Evolutionary conservation across 2,888 invertebrate species (phyloP).

Genomic region (Diachrysia chrysitis): DNA sequence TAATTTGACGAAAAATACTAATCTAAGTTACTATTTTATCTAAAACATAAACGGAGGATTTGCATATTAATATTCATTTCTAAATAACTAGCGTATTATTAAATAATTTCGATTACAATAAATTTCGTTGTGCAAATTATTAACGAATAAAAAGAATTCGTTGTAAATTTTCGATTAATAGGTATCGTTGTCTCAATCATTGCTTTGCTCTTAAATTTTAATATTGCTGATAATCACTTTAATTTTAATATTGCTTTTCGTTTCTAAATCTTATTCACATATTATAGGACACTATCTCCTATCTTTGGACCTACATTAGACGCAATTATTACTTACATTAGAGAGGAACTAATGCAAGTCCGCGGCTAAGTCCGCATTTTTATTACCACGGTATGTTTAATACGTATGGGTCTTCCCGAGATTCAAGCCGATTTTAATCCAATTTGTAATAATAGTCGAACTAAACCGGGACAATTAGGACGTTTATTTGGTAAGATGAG

Average conservation of each 20-base stretch:
- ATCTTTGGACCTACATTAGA: constrained; percentile 49
- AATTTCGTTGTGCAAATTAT: constrained; percentile 74
- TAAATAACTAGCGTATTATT: constrained; percentile 52
- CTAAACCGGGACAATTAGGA: not conserved
- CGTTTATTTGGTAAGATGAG: not conserved
- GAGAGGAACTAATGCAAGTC: not conserved
- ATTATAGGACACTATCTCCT: constrained; percentile 26
- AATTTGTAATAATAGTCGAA: not conserved
- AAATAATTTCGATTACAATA: constrained; percentile 54
- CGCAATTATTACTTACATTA: constrained; percentile 39
- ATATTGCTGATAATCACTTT: constrained; percentile 61
- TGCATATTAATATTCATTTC: constrained; percentile 43
- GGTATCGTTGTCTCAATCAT: constrained; percentile 71
- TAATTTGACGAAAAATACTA: constrained; percentile 35
- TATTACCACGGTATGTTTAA: not conserved
- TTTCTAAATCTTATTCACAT: constrained; percentile 47
- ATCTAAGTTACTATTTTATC: constrained; percentile 36
- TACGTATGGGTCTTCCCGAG: not conserved
- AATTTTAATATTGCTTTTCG: constrained; percentile 58
- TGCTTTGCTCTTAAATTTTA: constrained; percentile 63
- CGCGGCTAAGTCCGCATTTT: not conserved
- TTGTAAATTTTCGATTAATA: constrained; percentile 76
- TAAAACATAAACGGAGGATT: constrained; percentile 47
- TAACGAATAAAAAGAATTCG: constrained; percentile 72
- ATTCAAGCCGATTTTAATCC: not conserved